Conservation (phyloP, 2,797 vertebrate genomes). For the Threskiornis aethiopicus region DNA sequence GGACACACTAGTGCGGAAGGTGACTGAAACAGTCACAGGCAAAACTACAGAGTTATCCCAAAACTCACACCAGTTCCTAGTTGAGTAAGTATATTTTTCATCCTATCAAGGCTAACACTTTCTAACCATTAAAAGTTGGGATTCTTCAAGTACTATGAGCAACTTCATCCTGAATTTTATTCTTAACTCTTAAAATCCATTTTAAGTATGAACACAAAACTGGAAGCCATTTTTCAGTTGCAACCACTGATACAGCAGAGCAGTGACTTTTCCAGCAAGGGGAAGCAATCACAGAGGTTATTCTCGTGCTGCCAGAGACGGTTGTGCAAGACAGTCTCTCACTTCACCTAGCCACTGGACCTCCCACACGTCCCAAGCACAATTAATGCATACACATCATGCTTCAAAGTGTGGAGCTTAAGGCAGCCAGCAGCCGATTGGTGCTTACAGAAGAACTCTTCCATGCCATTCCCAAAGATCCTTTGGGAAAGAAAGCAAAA, state of each 20-base stretch:
- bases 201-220: background rate
- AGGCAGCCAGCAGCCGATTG: background rate
- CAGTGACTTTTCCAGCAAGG: background rate
- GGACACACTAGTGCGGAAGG: background rate
- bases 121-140: background rate
- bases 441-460: background rate
- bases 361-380: background rate
- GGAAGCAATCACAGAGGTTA: background rate
- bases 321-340: background rate
- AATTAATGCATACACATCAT: background rate
- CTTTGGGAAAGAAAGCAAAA: background rate
- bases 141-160: background rate
- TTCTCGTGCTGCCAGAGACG: background rate
- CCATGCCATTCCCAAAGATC: background rate
- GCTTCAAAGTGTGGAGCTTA: background rate
- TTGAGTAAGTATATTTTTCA: background rate
- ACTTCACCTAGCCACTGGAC: background rate
- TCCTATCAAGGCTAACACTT: background rate
- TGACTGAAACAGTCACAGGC: background rate
- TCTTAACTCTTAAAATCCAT: background rate
- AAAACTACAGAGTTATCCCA: background rate
- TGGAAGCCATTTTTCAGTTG: background rate
- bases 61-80: background rate
- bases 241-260: fast-evolving
- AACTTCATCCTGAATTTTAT: background rate